A percentile compares a stretch with the other conserved stretches of the same genome.
These are phyloP conservation scores for Eumeta japonica DNA, from an alignment of 1,140 invertebrate species.

Conservation along the genomic window DNA sequence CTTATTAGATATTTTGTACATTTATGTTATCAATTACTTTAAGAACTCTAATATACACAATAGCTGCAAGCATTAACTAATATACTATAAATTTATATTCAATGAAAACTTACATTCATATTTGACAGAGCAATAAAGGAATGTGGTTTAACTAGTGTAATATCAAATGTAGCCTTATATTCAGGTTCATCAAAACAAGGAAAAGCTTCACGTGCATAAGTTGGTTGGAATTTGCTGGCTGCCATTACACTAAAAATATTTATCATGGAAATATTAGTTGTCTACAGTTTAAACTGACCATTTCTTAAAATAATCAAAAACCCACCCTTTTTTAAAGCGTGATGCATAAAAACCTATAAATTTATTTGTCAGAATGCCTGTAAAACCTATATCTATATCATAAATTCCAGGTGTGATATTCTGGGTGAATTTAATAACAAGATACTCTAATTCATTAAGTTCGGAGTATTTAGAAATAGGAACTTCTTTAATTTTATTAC, in stretches of 20 bases:
- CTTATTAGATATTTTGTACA: no score
- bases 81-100: constrained; percentile 4
- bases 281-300: no score
- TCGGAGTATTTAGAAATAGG: constrained; percentile 26
- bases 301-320: no score
- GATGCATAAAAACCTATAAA: constrained; percentile 57
- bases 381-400: constrained; percentile 43
- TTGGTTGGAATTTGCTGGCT: constrained; percentile 91
- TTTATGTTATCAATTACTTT: no score
- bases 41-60: no score
- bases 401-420: constrained; percentile 27
- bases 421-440: constrained; percentile 31
- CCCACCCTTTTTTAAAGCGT: constrained; percentile 29
- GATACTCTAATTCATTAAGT: constrained; percentile 31
- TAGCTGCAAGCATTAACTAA: no score
- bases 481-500: constrained; percentile 23
- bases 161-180: constrained; percentile 85
- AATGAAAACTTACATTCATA: constrained; percentile 62
- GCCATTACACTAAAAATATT: constrained; percentile 69
- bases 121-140: constrained; percentile 78
- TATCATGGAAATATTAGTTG: no score
- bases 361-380: constrained; percentile 52
- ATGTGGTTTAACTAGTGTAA: constrained; percentile 72
- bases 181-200: constrained; percentile 96
- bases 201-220: constrained; percentile 87